Evolutionary conservation across 2,113 vertebrate species (phyloP).

Genomic region (Bombycilla garrulus): DNA sequence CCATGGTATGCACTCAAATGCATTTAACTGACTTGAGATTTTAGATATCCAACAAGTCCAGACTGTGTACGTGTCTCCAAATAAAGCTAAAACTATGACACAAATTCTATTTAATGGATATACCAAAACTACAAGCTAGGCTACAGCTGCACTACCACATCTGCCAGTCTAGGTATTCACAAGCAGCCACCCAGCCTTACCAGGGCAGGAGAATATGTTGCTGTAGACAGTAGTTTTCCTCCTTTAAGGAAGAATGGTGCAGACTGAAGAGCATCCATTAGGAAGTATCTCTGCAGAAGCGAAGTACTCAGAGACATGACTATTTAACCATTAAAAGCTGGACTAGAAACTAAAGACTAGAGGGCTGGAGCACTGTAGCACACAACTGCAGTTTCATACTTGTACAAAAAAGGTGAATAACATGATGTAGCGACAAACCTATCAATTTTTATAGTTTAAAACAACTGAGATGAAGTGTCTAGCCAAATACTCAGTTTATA

Average conservation of each 20-base stretch:
- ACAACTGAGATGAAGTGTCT: background rate
- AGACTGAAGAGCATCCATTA: constrained; percentile 55
- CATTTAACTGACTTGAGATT: background rate
- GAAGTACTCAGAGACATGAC: constrained; percentile 59
- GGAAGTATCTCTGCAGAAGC: constrained; percentile 60
- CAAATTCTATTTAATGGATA: background rate
- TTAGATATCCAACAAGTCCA: background rate
- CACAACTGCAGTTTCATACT: background rate
- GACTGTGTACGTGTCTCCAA: background rate
- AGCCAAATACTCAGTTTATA: background rate
- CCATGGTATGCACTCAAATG: background rate
- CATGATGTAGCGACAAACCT: background rate
- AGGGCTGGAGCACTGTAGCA: background rate
- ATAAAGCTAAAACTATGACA: background rate
- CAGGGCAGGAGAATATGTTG: constrained; percentile 13
- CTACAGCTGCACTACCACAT: constrained; percentile 9
- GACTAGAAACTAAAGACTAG: background rate
- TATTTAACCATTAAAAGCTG: background rate
- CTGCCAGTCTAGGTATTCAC: background rate
- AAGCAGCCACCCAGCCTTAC: constrained; percentile 62
- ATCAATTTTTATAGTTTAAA: background rate
- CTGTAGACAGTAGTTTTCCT: constrained; percentile 49
- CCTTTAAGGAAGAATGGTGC: constrained; percentile 71
- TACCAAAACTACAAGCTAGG: constrained; percentile 18
- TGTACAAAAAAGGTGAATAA: background rate